Conservation (phyloP, 2,888 invertebrate genomes). For the Drosophila quasianomalipes region DNA sequence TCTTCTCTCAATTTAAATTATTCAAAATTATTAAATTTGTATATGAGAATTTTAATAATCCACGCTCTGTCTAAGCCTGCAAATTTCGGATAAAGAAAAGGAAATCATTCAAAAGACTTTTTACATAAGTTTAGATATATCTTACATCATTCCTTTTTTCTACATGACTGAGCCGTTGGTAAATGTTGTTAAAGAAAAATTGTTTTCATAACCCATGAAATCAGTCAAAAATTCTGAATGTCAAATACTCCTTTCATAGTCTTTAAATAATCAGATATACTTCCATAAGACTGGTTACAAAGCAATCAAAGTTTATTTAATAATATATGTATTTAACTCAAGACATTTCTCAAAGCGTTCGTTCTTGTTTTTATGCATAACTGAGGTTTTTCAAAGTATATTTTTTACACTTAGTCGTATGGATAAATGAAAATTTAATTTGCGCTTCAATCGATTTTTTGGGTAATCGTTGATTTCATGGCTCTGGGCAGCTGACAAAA, state of each 20-base stretch:
- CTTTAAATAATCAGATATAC: neutral
- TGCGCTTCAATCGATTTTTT: slow-evolving; percentile 45
- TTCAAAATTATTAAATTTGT: neutral
- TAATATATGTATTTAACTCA: neutral
- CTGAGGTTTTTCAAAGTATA: neutral
- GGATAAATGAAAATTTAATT: slow-evolving; percentile 26
- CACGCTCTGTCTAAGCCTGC: neutral
- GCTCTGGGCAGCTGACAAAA: slow-evolving; percentile 38
- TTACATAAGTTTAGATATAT: neutral
- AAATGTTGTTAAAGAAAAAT: neutral
- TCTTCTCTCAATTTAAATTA: neutral
- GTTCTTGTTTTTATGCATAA: too few relatives aligned
- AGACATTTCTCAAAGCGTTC: neutral
- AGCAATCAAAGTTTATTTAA: neutral
- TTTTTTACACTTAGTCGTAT: slow-evolving; percentile 6
- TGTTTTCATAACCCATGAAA: neutral
- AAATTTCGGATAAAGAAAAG: neutral
- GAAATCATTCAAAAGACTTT: neutral
- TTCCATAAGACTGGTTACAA: neutral
- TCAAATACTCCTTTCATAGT: neutral
- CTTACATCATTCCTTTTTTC: neutral
- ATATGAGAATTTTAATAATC: neutral
- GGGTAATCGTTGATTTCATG: slow-evolving; percentile 41
- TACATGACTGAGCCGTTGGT: neutral
- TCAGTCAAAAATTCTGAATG: neutral